phyloP scores from a whole-genome alignment of 2,113 vertebrate species.

The Cynocephalus volans region DNA sequence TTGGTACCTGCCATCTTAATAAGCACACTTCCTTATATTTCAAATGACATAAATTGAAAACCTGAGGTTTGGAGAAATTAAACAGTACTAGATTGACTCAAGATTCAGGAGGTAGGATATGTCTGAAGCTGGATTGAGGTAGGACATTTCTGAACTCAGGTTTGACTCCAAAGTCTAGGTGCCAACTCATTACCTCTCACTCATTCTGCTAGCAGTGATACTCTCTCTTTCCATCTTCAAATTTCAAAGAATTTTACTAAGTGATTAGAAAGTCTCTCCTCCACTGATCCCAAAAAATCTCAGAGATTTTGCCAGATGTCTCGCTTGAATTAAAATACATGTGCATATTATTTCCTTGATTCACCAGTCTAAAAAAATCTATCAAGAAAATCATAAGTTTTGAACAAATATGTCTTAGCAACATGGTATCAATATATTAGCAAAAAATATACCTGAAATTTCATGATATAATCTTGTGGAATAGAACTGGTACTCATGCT shows the following conservation, averaged over 20 bases:
- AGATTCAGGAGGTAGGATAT: neutral
- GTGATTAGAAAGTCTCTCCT: neutral
- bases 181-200: accelerated
- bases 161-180: neutral
- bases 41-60: neutral
- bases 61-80: neutral
- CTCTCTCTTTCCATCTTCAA: neutral
- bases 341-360: neutral
- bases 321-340: neutral
- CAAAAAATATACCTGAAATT: neutral
- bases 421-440: neutral
- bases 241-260: neutral
- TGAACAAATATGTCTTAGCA: too few relatives aligned
- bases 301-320: neutral
- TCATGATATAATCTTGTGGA: neutral
- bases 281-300: neutral
- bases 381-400: too few relatives aligned
- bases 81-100: neutral
- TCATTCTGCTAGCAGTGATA: neutral
- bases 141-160: neutral
- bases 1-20: neutral
- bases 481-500: neutral
- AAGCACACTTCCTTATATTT: neutral
- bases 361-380: too few relatives aligned
- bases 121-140: neutral